These are phyloP conservation scores for Callyntrura guangdongensis DNA, from an alignment of 2,888 invertebrate species.

Conservation along the genomic window DNA sequence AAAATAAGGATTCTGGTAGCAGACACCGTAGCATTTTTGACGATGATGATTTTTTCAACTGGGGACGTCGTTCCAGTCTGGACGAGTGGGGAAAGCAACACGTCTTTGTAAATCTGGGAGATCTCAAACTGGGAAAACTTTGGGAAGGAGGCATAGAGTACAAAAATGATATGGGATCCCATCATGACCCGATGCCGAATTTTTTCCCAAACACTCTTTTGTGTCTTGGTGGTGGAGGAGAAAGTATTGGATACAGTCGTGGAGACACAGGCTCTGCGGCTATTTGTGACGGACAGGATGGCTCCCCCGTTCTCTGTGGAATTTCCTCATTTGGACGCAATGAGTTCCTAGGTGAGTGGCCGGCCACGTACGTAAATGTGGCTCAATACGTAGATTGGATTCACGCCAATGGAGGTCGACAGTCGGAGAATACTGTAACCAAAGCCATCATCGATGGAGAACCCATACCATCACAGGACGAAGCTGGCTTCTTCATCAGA, in stretches of 20 bases:
- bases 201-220: constrained; percentile 30
- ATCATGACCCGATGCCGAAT: constrained; percentile 6
- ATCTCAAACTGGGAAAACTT: constrained; percentile 47
- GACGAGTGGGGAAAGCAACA: constrained; percentile 38
- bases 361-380: constrained; percentile 62
- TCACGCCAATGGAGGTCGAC: constrained; percentile 37
- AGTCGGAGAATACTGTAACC: constrained; percentile 11
- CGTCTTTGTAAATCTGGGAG: constrained; percentile 52
- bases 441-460: constrained; percentile 62
- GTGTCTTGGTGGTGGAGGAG: constrained; percentile 55
- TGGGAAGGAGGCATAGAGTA: constrained; percentile 64
- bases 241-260: constrained; percentile 51
- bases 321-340: constrained; percentile 67
- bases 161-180: not conserved
- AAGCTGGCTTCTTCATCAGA: constrained; percentile 67
- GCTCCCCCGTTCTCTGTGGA: constrained; percentile 63
- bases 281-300: constrained; percentile 56
- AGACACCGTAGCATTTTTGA: constrained; percentile 36
- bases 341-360: constrained; percentile 63
- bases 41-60: constrained; percentile 66
- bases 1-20: constrained; percentile 29
- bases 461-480: constrained; percentile 53
- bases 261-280: constrained; percentile 48
- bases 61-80: constrained; percentile 21
- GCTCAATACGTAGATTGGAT: constrained; percentile 65